Base-by-base conservation (phyloP, 2,888 invertebrate genomes). In the Hemistola chrysoprasaria region DNA sequence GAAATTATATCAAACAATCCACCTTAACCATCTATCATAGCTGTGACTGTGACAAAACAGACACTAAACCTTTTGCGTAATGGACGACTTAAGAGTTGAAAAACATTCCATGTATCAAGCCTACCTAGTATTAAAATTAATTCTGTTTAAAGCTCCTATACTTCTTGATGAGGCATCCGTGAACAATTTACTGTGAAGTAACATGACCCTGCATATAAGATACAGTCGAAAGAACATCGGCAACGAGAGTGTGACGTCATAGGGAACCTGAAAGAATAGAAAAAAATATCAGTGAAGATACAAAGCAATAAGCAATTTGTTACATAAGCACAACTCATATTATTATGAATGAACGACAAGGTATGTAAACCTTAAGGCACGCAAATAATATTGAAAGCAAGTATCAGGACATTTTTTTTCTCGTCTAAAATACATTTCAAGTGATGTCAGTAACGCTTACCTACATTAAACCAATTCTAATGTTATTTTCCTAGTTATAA, bases 221-320 rank as follows among this genome's bases (percentile, higher is more conserved):
- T 99, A 99, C 73, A 99, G 94, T 78, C 99, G 94, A 88, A 99
- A 94, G 92, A 99, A 99, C 99, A 99, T 99, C 73, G 98, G 98
- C 88, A 99, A 91, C 67, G 99, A 98, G 67, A 99, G 92, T 62
- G 98, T 95, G 70, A 99, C 97, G 86, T 99, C 99, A 77, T 98
- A 95, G 40, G 98, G 97, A 71, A 98, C 97, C 90, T 90, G 85
- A 31, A 85, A 16, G 16, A 16, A 16, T 4, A 16, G 16, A 4
- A 16, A 4, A 16, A 16, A 16, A 16, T 16, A 3, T 16, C 2
- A 16, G 16, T 3, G 3, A 16, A 16, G 16, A 16, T 16, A 3
- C 3, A 4, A 3, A 16, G 16, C 4, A 16, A 16, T 16, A 3
- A 3, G 16, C 4, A 3, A 3, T 3, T 3, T 16, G 16, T 9